Base-by-base conservation (phyloP, 1,140 invertebrate genomes). In the Megalonaias nervosa region DNA sequence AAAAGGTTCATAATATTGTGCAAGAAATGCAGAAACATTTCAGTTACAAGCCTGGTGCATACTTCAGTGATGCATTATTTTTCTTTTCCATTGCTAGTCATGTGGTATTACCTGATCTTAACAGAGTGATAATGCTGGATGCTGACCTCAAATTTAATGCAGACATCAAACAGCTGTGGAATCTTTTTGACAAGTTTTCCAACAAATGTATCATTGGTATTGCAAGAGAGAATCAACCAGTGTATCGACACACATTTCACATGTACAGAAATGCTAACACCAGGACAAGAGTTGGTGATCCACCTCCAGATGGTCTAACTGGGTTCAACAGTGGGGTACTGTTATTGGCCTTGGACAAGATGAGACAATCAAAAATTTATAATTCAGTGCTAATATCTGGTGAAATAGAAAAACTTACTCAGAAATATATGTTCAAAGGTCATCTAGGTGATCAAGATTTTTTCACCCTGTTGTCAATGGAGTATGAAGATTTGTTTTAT, bases 371-470 rank as follows among this genome's bases (percentile, higher is more conserved):
- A 0, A 83, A 90, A 57, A 83, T 92, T 19, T 95, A 94, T 79
- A 91, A 93, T 76, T 87, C 92, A 17, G 90, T 95, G 64, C 84
- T 95, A 14, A 92, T 90, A 26, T 90, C 92, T 58, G 88, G 93
- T 19, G 92, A 90, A 77, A 91, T 96, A 21, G 85, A 92, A 38
- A 90, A 92, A 62, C 89, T 95, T 73, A 93, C 93, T 3, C 83
- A 93, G 16, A 95, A 96, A 88, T 96, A 95, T 90, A 90, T 91
- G 55, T 93, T 93, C 69, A 87, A 94, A 91, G 96, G 96, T 14
- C 95, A 97, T 89, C 91, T 97, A 23, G 96, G 96, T 6, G 96
- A 97, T 90, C 96, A 97, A 90, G 96, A 97, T 91, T 96, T 96
- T 89, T 97, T 95, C 85, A 95, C 95, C 0, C 86, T 97, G 38